Percentiles rank a stretch among this genome's conserved stretches.
Evolutionary conservation across 2,797 vertebrate species (phyloP).

Genomic region (Sebastes hubbsi): DNA sequence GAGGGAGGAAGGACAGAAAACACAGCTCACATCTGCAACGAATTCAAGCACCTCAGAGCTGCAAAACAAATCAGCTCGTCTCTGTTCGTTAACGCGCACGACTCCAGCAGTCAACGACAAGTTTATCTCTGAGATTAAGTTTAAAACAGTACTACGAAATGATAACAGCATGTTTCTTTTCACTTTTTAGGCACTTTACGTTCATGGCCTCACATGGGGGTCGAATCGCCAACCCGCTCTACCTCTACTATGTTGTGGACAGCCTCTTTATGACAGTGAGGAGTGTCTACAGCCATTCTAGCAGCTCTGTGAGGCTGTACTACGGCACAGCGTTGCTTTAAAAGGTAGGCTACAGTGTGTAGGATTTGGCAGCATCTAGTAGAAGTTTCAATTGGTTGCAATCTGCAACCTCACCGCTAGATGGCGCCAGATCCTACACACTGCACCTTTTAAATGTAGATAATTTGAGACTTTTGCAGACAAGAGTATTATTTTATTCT

Average conservation of each 20-base stretch:
- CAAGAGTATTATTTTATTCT: not conserved
- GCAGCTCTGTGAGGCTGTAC: not conserved
- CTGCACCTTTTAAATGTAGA: no score
- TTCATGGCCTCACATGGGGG: not conserved
- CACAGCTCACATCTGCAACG: conserved; percentile 60
- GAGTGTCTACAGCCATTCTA: not conserved
- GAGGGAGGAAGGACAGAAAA: conserved; percentile 37
- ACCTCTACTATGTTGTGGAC: not conserved
- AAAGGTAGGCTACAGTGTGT: no score
- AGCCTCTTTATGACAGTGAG: not conserved
- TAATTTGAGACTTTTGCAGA: not conserved
- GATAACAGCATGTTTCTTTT: not conserved
- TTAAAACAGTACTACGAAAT: not conserved
- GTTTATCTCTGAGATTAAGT: not conserved
- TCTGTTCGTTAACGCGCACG: not conserved
- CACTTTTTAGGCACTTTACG: not conserved
- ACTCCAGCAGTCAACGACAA: not conserved
- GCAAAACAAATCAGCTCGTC: conserved; percentile 15
- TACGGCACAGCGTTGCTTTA: no score
- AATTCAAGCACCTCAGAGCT: conserved; percentile 40
- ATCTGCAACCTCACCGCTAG: no score
- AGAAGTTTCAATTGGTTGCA: no score
- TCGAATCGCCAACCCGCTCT: not conserved
- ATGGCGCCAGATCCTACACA: no score
- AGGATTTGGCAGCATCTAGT: no score